phyloP scores from a whole-genome alignment of 2,888 invertebrate genomes.

The Capitulum mitella region DNA sequence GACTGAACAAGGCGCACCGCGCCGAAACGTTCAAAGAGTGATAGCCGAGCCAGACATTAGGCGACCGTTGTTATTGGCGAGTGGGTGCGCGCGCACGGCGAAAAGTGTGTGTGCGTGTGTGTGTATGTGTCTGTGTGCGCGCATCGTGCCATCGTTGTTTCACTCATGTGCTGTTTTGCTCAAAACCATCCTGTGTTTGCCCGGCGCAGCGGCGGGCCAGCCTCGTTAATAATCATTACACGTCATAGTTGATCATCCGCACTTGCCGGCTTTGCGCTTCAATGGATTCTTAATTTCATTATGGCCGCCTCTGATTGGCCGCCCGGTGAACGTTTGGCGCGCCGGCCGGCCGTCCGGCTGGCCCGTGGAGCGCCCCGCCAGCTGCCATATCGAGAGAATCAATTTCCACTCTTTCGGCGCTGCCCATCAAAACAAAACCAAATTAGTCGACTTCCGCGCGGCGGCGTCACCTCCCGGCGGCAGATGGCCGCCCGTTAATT shows the following conservation, averaged over 20 bases:
- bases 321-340: background rate
- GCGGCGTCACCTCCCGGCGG: background rate
- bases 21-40: background rate
- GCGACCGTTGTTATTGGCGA: slow-evolving; percentile 14
- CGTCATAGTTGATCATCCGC: background rate
- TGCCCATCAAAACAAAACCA: slow-evolving; percentile 20
- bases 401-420: slow-evolving; percentile 14
- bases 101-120: background rate
- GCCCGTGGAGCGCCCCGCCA: background rate
- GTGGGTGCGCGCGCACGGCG: background rate
- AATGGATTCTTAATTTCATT: slow-evolving; percentile 20
- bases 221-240: slow-evolving; percentile 23
- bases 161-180: slow-evolving; percentile 21
- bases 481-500: slow-evolving; percentile 4
- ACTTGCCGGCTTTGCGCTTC: slow-evolving; percentile 9
- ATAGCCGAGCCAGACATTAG: background rate
- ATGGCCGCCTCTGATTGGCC: background rate
- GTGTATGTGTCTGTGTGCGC: background rate
- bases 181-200: background rate
- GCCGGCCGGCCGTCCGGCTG: background rate
- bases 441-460: slow-evolving; percentile 12
- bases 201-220: background rate
- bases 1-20: background rate
- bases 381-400: background rate
- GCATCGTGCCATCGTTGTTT: slow-evolving; percentile 17